Evolutionary conservation across 2,113 vertebrate genomes (phyloP).

Genomic region (Macrotus californicus): DNA sequence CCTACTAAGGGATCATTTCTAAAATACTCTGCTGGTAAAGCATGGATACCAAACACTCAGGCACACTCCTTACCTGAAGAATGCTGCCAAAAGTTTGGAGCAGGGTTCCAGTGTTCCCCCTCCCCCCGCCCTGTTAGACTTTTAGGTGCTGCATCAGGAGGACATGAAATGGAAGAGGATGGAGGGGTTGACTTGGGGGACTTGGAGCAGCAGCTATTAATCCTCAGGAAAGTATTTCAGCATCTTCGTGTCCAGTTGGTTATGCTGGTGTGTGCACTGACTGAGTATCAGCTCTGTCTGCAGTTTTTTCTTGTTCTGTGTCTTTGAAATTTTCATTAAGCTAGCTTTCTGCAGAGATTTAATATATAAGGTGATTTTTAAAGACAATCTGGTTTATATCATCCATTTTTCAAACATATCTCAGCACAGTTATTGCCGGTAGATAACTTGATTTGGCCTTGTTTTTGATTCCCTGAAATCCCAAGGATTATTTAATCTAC

Average conservation of each 20-base stretch:
- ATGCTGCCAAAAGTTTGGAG: background rate
- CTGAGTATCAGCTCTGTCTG: background rate
- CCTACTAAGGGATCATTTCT: background rate
- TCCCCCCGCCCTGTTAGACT: background rate
- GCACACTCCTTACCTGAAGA: background rate
- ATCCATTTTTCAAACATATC: background rate
- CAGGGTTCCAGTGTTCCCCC: background rate
- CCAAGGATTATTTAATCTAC: background rate
- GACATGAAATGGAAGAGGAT: background rate
- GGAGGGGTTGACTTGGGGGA: accelerated
- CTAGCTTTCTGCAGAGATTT: background rate
- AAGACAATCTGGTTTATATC: background rate
- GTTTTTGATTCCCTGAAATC: background rate
- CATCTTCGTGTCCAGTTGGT: background rate
- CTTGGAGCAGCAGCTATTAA: no score
- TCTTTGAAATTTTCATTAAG: background rate
- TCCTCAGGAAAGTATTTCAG: background rate
- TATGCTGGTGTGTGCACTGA: background rate
- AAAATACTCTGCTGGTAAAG: background rate
- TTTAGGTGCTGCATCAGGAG: background rate
- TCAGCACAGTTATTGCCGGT: background rate
- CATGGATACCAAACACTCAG: background rate
- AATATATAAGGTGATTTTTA: background rate
- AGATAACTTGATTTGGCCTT: background rate
- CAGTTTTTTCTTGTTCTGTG: background rate